phyloP scores from a whole-genome alignment of 2,797 vertebrate species.

The Cyclura pinguis region DNA sequence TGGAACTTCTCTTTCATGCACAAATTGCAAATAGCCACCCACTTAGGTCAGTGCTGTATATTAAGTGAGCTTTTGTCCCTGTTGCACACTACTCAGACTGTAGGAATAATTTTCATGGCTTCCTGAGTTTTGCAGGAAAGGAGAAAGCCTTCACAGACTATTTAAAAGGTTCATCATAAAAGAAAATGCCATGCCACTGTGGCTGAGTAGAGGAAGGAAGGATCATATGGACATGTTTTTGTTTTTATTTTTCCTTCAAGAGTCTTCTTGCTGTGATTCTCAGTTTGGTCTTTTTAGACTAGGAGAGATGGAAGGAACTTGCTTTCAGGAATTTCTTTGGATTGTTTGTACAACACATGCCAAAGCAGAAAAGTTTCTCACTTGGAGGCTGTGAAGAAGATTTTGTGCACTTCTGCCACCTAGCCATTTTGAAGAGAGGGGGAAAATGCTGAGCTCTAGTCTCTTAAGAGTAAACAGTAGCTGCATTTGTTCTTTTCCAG shows the following conservation, averaged over 20 bases:
- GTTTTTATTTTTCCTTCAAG: not conserved
- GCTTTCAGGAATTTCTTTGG: not conserved
- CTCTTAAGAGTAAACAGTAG: not conserved
- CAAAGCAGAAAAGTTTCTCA: not conserved
- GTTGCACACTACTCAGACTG: not conserved
- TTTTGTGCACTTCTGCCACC: not conserved
- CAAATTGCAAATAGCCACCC: not conserved
- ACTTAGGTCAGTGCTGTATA: not conserved
- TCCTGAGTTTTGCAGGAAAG: not conserved
- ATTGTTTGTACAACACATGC: not conserved
- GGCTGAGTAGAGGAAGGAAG: conserved; percentile 1
- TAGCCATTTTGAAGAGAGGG: not conserved
- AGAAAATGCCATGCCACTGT: not conserved
- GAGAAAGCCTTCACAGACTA: not conserved
- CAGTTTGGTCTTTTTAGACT: not conserved
- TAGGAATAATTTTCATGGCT: not conserved
- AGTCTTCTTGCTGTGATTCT: not conserved
- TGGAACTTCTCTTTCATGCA: not conserved
- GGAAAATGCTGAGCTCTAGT: not conserved
- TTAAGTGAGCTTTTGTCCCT: not conserved
- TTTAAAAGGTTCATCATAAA: not conserved
- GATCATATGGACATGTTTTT: not conserved
- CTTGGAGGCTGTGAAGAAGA: not conserved
- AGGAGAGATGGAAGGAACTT: not conserved
- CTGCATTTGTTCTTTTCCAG: not conserved